Evolutionary conservation across 1,140 invertebrate genomes (phyloP).

Genomic region (Medauroidea extradentata): DNA sequence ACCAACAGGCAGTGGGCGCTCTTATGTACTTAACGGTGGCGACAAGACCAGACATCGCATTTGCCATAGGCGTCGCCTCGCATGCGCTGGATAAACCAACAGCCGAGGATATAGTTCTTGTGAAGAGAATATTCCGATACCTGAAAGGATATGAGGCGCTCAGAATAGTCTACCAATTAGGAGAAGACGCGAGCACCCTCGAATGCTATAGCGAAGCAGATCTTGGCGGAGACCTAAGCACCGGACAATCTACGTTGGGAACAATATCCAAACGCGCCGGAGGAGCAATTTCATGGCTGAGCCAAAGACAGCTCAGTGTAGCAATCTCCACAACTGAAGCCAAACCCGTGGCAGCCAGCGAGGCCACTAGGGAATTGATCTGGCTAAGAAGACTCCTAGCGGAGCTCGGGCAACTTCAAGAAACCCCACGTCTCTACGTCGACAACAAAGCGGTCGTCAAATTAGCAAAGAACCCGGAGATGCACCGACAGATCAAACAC

Average conservation of each 20-base stretch:
- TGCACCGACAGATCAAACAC: slow-evolving; percentile 36
- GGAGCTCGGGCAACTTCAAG: too few species aligned
- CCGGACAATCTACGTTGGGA: too few species aligned
- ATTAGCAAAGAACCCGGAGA: slow-evolving; percentile 39
- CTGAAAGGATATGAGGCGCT: slow-evolving; percentile 39
- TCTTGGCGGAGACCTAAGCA: slow-evolving; percentile 7
- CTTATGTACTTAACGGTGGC: slow-evolving; percentile 37
- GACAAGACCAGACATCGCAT: slow-evolving; percentile 39
- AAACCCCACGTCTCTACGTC: slow-evolving; percentile 18
- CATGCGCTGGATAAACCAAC: slow-evolving; percentile 26
- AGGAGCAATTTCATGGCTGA: too few species aligned
- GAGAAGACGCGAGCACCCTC: neutral
- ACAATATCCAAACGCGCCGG: too few species aligned
- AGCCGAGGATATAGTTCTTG: slow-evolving; percentile 33
- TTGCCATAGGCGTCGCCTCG: slow-evolving; percentile 30
- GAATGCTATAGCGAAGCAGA: slow-evolving; percentile 22
- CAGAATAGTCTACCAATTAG: neutral
- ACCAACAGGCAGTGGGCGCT: slow-evolving; percentile 28
- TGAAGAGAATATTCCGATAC: slow-evolving; percentile 39
- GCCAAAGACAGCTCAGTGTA: too few species aligned
- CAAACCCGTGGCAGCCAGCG: too few species aligned
- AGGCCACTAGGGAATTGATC: too few species aligned
- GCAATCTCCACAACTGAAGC: too few species aligned
- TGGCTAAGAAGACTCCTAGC: too few species aligned
- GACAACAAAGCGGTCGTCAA: slow-evolving; percentile 42